Percentiles rank a stretch among this genome's conserved stretches.
Evolutionary conservation across 2,113 vertebrate genomes (phyloP).

Genomic region (Donacobius atricapilla): DNA sequence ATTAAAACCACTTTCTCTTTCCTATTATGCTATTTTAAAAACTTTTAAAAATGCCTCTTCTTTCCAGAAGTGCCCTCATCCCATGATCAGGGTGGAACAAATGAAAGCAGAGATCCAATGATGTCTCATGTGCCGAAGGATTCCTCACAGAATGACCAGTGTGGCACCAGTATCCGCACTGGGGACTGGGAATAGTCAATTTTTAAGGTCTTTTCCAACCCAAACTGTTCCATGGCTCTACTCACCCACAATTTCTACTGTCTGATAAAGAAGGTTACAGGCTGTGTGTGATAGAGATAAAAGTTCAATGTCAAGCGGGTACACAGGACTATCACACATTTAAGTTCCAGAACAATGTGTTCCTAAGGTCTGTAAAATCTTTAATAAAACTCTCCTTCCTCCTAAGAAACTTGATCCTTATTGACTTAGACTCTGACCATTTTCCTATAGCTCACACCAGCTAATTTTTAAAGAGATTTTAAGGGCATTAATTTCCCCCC

Average conservation of each 20-base stretch:
- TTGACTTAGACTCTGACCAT: not conserved
- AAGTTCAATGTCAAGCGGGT: not conserved
- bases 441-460: not conserved
- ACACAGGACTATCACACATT: not conserved
- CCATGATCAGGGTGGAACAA: not conserved
- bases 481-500: not conserved
- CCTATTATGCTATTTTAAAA: not conserved
- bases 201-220: not conserved
- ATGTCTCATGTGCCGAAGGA: not conserved
- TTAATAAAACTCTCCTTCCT: constrained; percentile 16
- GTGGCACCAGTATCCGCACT: not conserved
- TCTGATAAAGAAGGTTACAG: not conserved
- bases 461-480: not conserved
- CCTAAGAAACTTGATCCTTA: not conserved
- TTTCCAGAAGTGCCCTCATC: not conserved
- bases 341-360: not conserved
- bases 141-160: not conserved
- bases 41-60: not conserved
- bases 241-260: not conserved
- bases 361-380: not conserved
- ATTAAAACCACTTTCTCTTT: not conserved
- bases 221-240: not conserved
- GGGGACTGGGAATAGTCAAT: not conserved
- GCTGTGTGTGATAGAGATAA: not conserved
- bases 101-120: not conserved